Base-by-base conservation (phyloP, 2,113 vertebrate genomes). In the Leucopsar rothschildi region DNA sequence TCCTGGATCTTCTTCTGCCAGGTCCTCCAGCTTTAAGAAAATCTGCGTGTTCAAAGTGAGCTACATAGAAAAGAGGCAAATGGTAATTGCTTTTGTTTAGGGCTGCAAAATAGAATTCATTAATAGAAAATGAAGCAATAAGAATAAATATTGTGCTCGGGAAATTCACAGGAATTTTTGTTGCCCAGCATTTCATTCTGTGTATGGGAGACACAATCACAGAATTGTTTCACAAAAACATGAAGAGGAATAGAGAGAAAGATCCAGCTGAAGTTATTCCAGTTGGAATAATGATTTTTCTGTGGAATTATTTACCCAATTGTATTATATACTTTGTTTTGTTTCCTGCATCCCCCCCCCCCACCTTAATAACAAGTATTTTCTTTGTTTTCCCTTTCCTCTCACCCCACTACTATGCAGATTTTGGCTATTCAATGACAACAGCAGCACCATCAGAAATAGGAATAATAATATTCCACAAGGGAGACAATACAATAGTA, bases 71-170 rank as follows among this genome's bases (percentile, higher is more conserved):
- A 84, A 88, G 39, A 88, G 15, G 68, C 20, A 92, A 94, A 85
- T 2, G 3, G 53, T 61, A 91, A 94, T 57, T 83, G 87, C 82
- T 82, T 96, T 95, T 95, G 78, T 95, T 95, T 92, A 92, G 63
- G 60, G 63, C 35, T 94, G 76, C 56, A 86, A 95, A 92, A 86
- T 7, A 73, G 82, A 96, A 91, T 90, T 82, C 63, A 73, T 94
- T 49, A 95, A 78, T 70, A 92, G 69, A 92, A 96, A 88, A 93
- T 80, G 81, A 96, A 96, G 87, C 42, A 53, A 47, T 81, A 85
- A 91, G 60, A 83, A 90, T 50, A 81, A 80, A 84, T 86, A 88
- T 47, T 86, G 70, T 5, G 8, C n/a, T 72, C 39, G 70, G 79
- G 60, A 92, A 91, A 91, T 75, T 82, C 0, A 2, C 49, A 60